phyloP scores from a whole-genome alignment of 2,797 vertebrate species.

The Leptoclinus maculatus region DNA sequence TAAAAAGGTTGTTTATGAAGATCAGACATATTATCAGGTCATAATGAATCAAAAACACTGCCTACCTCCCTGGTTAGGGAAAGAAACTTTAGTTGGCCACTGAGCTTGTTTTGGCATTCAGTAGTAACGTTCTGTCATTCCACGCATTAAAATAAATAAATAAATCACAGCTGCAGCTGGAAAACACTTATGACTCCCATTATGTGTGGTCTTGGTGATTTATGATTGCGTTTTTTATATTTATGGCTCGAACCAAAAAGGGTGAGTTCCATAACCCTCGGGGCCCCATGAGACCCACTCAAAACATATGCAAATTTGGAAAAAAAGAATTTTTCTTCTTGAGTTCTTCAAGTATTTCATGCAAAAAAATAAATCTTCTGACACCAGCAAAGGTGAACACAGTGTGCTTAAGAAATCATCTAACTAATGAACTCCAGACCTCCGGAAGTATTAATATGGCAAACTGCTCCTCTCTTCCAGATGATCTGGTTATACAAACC shows the following conservation, averaged over 20 bases:
- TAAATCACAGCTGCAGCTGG: slow-evolving; percentile 6
- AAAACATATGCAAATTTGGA: slow-evolving; percentile 30
- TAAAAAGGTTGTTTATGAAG: neutral
- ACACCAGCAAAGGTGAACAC: slow-evolving; percentile 24
- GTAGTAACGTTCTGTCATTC: slow-evolving; percentile 5
- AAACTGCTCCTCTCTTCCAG: slow-evolving; percentile 37
- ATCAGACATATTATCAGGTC: slow-evolving; percentile 36
- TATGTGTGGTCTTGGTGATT: slow-evolving; percentile 51
- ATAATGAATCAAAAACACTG: slow-evolving; percentile 41
- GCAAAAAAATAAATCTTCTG: neutral
- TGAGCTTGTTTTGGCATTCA: slow-evolving; percentile 1
- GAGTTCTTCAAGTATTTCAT: neutral
- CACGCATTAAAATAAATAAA: neutral
- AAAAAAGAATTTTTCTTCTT: neutral
- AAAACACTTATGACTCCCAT: neutral
- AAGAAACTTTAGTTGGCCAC: slow-evolving; percentile 8
- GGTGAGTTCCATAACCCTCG: slow-evolving; percentile 13
- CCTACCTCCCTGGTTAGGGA: neutral
- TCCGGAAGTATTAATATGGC: slow-evolving; percentile 38
- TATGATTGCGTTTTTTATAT: slow-evolving; percentile 25
- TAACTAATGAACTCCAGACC: slow-evolving; percentile 40
- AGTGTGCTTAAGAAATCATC: slow-evolving; percentile 24
- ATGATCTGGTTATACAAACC: slow-evolving; percentile 41
- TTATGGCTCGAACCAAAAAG: slow-evolving; percentile 12
- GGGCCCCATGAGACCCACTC: slow-evolving; percentile 6